Base-by-base conservation (phyloP, 2,888 invertebrate species). In the Plemyria rubiginata region DNA sequence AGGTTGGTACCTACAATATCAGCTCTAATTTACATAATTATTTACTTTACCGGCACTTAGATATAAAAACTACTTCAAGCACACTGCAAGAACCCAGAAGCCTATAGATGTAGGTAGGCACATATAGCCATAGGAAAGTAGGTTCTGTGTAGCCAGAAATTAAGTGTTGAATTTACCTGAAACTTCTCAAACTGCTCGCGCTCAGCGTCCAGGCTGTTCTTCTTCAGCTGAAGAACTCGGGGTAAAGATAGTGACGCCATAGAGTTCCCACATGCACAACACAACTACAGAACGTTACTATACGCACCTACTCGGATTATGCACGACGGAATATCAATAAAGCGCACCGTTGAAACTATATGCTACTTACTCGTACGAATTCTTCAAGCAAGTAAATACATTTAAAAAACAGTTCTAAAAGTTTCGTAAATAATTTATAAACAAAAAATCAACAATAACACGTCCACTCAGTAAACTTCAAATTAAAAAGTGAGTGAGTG, bases 171-270 rank as follows among this genome's bases (percentile, higher is more conserved):
- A 74, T 86, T 80, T 89, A 96, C 97, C 95, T 96, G 96, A 80
- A 95, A 95, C 87, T 96, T 97, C 88, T 97, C 97, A 84, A 97
- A 97, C 77, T 96, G 95, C 85, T 97, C 97, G 59, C 96, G 94
- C 86, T 97, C 96, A 71, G 95, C 94, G 82, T 96, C 96, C 81
- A 96, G 86, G 81, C 95, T 96, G 69, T 96, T 95, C 90, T 96
- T 96, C 82, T 96, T 94, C 72, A 95, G 94, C 81, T 96, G 96
- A 66, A 96, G 89, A 70, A 96, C 96, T 78, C 95, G 92, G 41
- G 95, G 96, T 75, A 96, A 87, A 49, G 96, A 96, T 81, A 96
- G 86, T 72, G 96, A 96, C 90, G 96, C 95, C 96, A 96, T 96
- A 85, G 82, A 81, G 80, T 82, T 82, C 63, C 80, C 81, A 87